Conservation (phyloP, 2,113 vertebrate species). For the Tetraodon nigroviridis region DNA sequence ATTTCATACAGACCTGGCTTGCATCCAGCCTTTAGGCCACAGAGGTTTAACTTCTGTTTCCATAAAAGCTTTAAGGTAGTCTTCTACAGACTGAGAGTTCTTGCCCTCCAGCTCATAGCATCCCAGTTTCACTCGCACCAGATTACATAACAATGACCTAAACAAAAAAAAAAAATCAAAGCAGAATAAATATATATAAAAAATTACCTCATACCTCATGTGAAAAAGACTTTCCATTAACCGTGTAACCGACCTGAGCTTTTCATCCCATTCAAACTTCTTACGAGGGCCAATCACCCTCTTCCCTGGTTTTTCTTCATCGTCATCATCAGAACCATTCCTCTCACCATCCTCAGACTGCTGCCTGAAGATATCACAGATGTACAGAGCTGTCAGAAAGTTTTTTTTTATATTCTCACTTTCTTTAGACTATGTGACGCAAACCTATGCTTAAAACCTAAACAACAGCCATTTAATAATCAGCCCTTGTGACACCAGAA, state of each 20-base stretch:
- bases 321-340: slow-evolving; percentile 94
- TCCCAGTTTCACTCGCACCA: slow-evolving; percentile 93
- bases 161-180: slow-evolving; percentile 1
- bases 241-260: slow-evolving; percentile 79
- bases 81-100: slow-evolving; percentile 88
- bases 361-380: slow-evolving; percentile 66
- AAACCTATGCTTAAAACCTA: too few species aligned
- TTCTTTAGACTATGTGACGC: too few species aligned
- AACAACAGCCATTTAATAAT: too few species aligned
- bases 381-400: too few species aligned
- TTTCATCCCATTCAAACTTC: slow-evolving; percentile 96
- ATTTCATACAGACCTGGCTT: slow-evolving; percentile 78
- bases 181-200: too few species aligned
- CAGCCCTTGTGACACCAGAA: too few species aligned
- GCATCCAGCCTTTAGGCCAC: slow-evolving; percentile 99
- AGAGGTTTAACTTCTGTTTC: slow-evolving; percentile 96
- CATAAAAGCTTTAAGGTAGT: slow-evolving; percentile 98
- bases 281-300: slow-evolving; percentile 94
- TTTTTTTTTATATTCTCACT: too few species aligned
- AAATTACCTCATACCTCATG: too few species aligned
- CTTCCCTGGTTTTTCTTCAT: slow-evolving; percentile 96
- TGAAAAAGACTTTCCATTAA: not conserved
- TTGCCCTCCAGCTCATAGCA: slow-evolving; percentile 96
- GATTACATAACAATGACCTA: slow-evolving; percentile 90
- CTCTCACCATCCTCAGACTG: slow-evolving; percentile 91